phyloP scores from a whole-genome alignment of 23 tunicate species.

The Halocynthia aurantium region DNA sequence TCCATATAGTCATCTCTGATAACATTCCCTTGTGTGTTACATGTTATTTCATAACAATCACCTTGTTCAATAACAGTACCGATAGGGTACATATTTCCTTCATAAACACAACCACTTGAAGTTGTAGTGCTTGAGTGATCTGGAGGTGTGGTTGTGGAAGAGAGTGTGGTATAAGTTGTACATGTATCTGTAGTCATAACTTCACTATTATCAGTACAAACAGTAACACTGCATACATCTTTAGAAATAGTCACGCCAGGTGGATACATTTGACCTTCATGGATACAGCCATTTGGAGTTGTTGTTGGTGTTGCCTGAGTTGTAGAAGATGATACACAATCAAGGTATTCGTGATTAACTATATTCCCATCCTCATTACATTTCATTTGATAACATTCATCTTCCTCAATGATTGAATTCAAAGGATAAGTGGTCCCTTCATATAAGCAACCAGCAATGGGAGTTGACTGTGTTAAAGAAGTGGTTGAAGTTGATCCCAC shows the following conservation, averaged over 20 bases:
- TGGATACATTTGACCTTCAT: constrained; percentile 1
- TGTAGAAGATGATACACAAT: too few relatives aligned
- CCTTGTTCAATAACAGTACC: too few relatives aligned
- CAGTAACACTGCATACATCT: neutral
- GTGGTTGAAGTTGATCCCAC: too few relatives aligned
- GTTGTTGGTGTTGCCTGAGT: neutral
- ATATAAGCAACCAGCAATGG: constrained; percentile 3
- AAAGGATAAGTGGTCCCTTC: constrained; percentile 1
- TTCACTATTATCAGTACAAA: neutral
- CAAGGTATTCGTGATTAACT: too few relatives aligned
- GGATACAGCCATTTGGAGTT: neutral
- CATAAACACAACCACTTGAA: too few relatives aligned
- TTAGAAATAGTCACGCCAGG: constrained; percentile 4
- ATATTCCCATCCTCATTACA: neutral
- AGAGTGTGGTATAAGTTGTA: neutral
- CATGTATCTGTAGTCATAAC: constrained; percentile 7
- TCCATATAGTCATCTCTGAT: too few relatives aligned
- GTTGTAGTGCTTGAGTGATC: too few relatives aligned
- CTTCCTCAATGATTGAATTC: neutral
- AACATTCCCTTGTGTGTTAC: too few relatives aligned
- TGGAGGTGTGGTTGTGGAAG: neutral
- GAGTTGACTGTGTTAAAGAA: neutral
- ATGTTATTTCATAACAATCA: too few relatives aligned
- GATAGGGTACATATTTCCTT: too few relatives aligned
- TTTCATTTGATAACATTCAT: neutral